Conservation (phyloP, 2,797 vertebrate species). For the Xyrichtys novacula region DNA sequence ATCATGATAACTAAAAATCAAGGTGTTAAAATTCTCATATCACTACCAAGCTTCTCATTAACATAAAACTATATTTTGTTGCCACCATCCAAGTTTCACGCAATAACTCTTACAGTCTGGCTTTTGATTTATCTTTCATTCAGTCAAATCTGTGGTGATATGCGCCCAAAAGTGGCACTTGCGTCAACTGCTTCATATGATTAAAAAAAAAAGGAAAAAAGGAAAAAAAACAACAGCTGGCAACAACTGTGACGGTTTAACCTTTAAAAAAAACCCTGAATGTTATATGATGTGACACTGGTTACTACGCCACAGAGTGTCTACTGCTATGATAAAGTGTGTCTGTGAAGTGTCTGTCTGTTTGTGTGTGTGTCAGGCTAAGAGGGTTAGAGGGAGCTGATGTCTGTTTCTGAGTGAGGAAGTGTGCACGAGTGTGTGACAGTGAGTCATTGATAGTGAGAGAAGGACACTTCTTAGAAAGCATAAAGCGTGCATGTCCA, state of each 20-base stretch:
- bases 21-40: too few relatives aligned
- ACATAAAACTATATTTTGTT: too few relatives aligned
- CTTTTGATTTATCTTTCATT: constrained; percentile 1
- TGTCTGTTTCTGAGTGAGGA: constrained; percentile 58
- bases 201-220: too few relatives aligned
- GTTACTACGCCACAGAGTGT: constrained; percentile 38
- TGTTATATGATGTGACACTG: constrained; percentile 33
- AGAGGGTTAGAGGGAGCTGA: constrained; percentile 43
- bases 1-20: too few relatives aligned
- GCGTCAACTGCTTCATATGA: constrained; percentile 14
- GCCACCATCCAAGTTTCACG: too few relatives aligned
- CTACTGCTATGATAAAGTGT: constrained; percentile 46
- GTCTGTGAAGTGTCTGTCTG: constrained; percentile 60
- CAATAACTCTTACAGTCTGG: too few relatives aligned
- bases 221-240: not conserved
- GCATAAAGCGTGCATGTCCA: constrained; percentile 74
- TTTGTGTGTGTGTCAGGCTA: constrained; percentile 56
- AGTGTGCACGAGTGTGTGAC: constrained; percentile 71
- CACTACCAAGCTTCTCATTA: too few relatives aligned
- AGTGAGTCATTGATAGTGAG: constrained; percentile 73
- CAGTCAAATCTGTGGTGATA: constrained; percentile 5
- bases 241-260: constrained; percentile 15
- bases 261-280: constrained; percentile 23
- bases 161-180: constrained; percentile 10
- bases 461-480: constrained; percentile 78